A percentile compares a stretch with the other conserved stretches of the same genome.
Evolutionary conservation across 2,888 invertebrate genomes (phyloP).

Genomic region (Pharmacophagus antenor): DNA sequence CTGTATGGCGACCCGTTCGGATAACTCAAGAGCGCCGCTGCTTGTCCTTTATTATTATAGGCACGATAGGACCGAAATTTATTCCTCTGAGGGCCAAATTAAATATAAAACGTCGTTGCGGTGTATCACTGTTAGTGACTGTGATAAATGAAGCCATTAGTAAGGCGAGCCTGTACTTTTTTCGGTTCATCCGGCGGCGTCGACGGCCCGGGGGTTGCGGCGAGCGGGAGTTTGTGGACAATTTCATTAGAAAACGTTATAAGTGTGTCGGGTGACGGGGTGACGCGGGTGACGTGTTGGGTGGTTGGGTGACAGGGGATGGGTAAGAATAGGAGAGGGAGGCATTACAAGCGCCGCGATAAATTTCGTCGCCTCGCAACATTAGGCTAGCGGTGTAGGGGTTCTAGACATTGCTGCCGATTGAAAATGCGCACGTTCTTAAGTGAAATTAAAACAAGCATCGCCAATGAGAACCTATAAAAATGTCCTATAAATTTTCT

Average conservation of each 20-base stretch:
- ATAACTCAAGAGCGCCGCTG: conserved; percentile 65
- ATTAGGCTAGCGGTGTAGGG: conserved; percentile 68
- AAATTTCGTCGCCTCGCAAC: conserved; percentile 76
- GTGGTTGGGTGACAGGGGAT: conserved; percentile 55
- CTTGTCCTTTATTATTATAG: conserved; percentile 68
- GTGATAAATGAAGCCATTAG: conserved; percentile 81
- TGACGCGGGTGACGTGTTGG: conserved; percentile 55
- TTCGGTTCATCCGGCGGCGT: conserved; percentile 78
- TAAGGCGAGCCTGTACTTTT: conserved; percentile 80
- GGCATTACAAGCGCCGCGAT: conserved; percentile 73
- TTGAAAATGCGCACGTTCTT: conserved; percentile 65
- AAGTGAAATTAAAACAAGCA: conserved; percentile 74
- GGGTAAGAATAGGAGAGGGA: conserved; percentile 57
- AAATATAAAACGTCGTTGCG: conserved; percentile 80
- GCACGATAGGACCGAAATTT: conserved; percentile 76
- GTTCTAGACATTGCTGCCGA: conserved; percentile 42
- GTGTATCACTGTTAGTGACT: conserved; percentile 81
- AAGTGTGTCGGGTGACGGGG: conserved; percentile 75
- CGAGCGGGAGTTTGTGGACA: conserved; percentile 76
- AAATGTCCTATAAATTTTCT: conserved; percentile 68
- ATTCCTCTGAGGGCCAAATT: conserved; percentile 77
- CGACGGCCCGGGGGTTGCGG: conserved; percentile 70
- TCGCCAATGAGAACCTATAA: conserved; percentile 71
- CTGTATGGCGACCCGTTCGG: conserved; percentile 65
- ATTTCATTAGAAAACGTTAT: conserved; percentile 81